Percentiles rank a stretch among this genome's conserved stretches.
Evolutionary conservation across 2,888 invertebrate genomes (phyloP).

Genomic region (Notodonta dromedarius): DNA sequence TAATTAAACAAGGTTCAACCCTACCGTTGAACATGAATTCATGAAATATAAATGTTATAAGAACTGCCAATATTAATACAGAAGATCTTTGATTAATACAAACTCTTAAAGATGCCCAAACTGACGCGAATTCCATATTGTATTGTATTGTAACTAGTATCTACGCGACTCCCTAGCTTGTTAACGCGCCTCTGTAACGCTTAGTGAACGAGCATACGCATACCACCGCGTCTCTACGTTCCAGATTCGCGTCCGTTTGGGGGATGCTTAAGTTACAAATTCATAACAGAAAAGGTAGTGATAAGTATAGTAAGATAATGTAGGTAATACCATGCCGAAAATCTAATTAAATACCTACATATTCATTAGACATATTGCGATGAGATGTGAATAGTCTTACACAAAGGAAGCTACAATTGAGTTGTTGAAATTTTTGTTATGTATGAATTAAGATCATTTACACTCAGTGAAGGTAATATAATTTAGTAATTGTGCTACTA

Average conservation of each 20-base stretch:
- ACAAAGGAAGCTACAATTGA: background rate
- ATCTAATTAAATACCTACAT: background rate
- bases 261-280: background rate
- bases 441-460: background rate
- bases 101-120: background rate
- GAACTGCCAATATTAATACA: too few relatives aligned
- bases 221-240: background rate
- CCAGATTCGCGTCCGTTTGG: background rate
- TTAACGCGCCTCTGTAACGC: background rate
- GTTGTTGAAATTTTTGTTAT: background rate
- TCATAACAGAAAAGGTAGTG: background rate
- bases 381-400: background rate
- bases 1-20: too few relatives aligned
- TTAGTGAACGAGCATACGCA: background rate
- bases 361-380: background rate
- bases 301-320: background rate
- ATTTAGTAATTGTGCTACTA: background rate
- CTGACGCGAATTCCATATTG: background rate
- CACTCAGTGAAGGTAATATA: background rate
- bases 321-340: background rate
- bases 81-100: too few relatives aligned
- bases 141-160: background rate
- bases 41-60: background rate
- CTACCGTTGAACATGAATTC: background rate
- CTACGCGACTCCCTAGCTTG: background rate